Base-by-base conservation (phyloP, 2,113 vertebrate genomes). In the Zapornia atra region DNA sequence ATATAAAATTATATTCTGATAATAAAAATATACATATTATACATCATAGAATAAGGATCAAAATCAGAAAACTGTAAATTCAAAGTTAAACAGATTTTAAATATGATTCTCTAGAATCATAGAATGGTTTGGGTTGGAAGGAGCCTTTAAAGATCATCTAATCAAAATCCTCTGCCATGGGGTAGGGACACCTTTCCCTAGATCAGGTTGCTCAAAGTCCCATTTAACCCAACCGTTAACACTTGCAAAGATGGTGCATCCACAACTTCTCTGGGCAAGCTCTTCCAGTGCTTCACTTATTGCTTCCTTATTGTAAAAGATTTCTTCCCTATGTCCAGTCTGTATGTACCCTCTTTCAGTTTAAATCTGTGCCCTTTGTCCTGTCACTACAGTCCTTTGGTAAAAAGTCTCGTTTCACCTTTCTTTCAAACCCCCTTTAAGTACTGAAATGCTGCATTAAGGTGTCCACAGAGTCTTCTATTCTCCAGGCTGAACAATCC, bases 181-280 rank as follows among this genome's bases (percentile, higher is more conserved):
- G 44, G 1, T 33, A 88, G 12, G 31, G 18, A 56, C 11, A 29
- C 12, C 53, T 72, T 5, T 15, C 5, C 54, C 17, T 54, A 65
- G 4, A 42, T 26, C 25, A 56, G 4, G 8, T 38, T 80, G 8
- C 19, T 56, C 9, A 61, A 9, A 68, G 6, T 0, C 17, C 6
- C 1, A 1, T 56, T 18, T 34, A 33, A 61, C 3, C 11, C 71
- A 29, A 15, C 6, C 19, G 53, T 66, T 36, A 82, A 64, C 6
- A 46, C 20, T 76, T 53, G 13, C 24, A 40, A 0, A 12, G 12
- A 33, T 54, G 20, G 5, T 12, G 10, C 9, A 70, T 15, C 17
- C 42, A 50, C 6, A 64, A 2, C 3, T 1, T 33, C 21, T 65
- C 6, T 60, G 15, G 10, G 17, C 2, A 66, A 34, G 2, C 1